These are phyloP conservation scores for Pangasius djambal DNA, from an alignment of 2,797 vertebrate genomes.

Conservation along the genomic window DNA sequence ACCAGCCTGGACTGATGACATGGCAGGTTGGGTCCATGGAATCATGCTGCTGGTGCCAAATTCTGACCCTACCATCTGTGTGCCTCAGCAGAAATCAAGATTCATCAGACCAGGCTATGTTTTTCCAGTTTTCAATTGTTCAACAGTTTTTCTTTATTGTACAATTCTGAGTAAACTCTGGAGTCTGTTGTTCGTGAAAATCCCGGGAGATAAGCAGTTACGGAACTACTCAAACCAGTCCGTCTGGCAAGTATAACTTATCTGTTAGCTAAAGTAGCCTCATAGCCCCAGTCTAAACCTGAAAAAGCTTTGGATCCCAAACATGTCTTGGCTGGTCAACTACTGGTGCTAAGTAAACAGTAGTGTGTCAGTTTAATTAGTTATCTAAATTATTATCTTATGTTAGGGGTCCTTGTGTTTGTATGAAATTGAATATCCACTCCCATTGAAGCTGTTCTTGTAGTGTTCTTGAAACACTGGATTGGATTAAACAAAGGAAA, in stretches of 20 bases:
- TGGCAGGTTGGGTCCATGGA: neutral
- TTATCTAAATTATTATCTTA: neutral
- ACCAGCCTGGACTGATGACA: neutral
- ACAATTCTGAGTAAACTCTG: no score
- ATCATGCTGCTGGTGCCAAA: neutral
- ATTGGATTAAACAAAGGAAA: constrained; percentile 14
- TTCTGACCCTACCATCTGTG: neutral
- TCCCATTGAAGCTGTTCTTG: neutral
- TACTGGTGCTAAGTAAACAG: neutral
- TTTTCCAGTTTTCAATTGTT: no score
- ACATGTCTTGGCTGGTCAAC: neutral
- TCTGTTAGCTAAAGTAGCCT: neutral
- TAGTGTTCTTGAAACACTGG: neutral
- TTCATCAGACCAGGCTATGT: neutral
- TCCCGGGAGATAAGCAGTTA: no score
- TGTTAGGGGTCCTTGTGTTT: neutral
- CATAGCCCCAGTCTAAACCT: neutral
- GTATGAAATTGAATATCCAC: neutral
- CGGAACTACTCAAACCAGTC: no score
- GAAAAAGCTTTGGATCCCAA: neutral
- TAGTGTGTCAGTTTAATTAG: neutral
- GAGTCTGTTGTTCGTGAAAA: no score
- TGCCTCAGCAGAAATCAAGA: neutral
- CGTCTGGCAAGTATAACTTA: neutral
- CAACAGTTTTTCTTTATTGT: no score